Evolutionary conservation across 2,113 vertebrate genomes (phyloP).

Genomic region (Todiramphus saurophagus): DNA sequence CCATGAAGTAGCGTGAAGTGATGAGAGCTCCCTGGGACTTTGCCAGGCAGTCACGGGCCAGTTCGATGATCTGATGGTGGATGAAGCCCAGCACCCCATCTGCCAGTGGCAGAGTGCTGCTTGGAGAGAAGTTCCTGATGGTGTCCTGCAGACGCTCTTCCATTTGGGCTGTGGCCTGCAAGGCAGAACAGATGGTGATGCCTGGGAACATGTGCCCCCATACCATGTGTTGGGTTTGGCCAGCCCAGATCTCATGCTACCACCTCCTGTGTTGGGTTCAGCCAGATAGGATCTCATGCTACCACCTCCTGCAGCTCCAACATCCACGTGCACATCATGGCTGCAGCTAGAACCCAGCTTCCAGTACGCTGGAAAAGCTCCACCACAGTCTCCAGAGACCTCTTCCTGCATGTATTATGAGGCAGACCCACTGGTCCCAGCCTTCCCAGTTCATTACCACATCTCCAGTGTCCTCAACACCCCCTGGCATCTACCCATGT

Average conservation of each 20-base stretch:
- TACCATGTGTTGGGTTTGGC: neutral
- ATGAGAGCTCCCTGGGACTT: conserved; percentile 91
- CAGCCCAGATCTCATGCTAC: neutral
- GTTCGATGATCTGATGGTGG: conserved; percentile 94
- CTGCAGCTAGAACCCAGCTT: neutral
- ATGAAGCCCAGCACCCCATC: conserved; percentile 97
- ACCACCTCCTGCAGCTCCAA: neutral
- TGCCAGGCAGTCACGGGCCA: conserved; percentile 94
- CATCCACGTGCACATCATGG: neutral
- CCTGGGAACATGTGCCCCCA: rapidly evolving
- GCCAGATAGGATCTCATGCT: neutral
- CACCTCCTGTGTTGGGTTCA: neutral
- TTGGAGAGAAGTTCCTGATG: conserved; percentile 81
- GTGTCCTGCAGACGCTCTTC: conserved; percentile 92
- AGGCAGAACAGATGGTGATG: neutral
- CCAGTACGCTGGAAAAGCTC: neutral
- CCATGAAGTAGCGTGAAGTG: conserved; percentile 93
- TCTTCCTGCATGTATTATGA: neutral
- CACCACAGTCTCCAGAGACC: neutral
- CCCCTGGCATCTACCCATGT: neutral
- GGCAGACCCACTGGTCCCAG: neutral
- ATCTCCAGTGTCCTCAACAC: neutral
- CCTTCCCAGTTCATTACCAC: neutral
- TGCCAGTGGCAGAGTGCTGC: conserved; percentile 85
- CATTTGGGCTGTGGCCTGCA: conserved; percentile 95